Base-by-base conservation (phyloP, 1,140 invertebrate species). In the Drosophila bocqueti region DNA sequence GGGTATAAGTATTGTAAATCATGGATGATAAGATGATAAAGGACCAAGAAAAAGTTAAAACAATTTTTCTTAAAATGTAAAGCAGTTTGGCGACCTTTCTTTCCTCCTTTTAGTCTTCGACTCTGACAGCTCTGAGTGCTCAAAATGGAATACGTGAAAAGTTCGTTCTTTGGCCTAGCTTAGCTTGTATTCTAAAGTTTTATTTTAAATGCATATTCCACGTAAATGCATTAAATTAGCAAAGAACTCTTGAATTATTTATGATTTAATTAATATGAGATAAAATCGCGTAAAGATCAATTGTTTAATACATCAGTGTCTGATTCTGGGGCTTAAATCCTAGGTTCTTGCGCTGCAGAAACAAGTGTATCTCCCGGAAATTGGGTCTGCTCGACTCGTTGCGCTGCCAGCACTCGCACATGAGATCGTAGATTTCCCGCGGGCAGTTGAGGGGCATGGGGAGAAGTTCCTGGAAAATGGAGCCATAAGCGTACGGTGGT, bases 401-500 rank as follows among this genome's bases (percentile, higher is more conserved):
- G 29, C 96, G 94, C 85, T 98, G 97, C 98, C 98, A 99, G 93
- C 98, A 99, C 91, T 98, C 97, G 69, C 96, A 95, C 97, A 99
- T 98, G 72, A 99, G 93, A 93, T 98, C 97, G 93, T 97, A 98
- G 67, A 98, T 97, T 93, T 98, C 97, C 71, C 97, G 95, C 13
- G 97, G 97, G 93, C 97, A 98, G 76, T 97, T 96, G 79, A 96
- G 95, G 29, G 97, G 97, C 64, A 96, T 94, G 3, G 96, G 95
- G 16, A 97, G 94, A 55, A 95, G 94, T 69, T 95, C 94, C 95
- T 96, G 94, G 8, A 58, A 61, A 36, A 52, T 34, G 21, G 29
- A 52, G 13, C n/a, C 13, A 46, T 24, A 29, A 65, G 15, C n/a
- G 2, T 15, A 16, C 5, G 15, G 15, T 21, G 18, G 18, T 9